Evolutionary conservation across 2,888 invertebrate species (phyloP).

Genomic region (Thumatha senex): DNA sequence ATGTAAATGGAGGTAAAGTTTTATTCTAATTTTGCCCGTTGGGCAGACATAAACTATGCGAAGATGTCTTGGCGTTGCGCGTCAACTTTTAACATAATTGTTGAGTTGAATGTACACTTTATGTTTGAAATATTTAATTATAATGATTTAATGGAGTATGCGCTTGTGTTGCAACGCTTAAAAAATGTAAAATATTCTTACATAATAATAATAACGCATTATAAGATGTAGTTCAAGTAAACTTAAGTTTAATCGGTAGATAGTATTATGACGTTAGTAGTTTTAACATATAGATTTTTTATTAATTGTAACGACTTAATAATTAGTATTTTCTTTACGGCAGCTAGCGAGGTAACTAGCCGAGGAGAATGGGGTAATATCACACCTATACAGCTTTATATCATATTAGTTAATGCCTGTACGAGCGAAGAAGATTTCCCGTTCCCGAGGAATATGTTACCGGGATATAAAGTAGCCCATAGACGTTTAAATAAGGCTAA

Average conservation of each 20-base stretch:
- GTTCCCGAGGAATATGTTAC: too few species aligned
- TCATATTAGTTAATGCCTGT: too few species aligned
- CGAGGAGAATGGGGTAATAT: too few species aligned
- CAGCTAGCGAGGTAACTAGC: too few species aligned
- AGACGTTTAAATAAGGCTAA: too few species aligned
- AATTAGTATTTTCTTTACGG: background rate
- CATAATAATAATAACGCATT: background rate
- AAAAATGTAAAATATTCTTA: background rate
- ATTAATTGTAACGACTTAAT: background rate
- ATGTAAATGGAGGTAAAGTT: too few species aligned
- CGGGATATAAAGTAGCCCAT: too few species aligned
- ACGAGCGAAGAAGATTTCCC: too few species aligned
- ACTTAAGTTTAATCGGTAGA: background rate
- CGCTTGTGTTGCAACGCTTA: background rate
- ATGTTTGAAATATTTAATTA: conserved; percentile 14
- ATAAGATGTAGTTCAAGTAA: background rate
- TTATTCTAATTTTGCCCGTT: conserved; percentile 13
- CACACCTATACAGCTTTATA: too few species aligned
- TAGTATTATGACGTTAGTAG: background rate
- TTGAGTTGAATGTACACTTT: conserved; percentile 23
- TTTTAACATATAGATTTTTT: background rate
- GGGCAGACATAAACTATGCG: conserved; percentile 23
- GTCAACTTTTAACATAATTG: conserved; percentile 13
- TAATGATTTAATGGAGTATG: conserved; percentile 4
- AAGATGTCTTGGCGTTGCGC: conserved; percentile 6